These are phyloP conservation scores for Sacculina carcini DNA, from an alignment of 2,888 invertebrate species.

Conservation along the genomic window DNA sequence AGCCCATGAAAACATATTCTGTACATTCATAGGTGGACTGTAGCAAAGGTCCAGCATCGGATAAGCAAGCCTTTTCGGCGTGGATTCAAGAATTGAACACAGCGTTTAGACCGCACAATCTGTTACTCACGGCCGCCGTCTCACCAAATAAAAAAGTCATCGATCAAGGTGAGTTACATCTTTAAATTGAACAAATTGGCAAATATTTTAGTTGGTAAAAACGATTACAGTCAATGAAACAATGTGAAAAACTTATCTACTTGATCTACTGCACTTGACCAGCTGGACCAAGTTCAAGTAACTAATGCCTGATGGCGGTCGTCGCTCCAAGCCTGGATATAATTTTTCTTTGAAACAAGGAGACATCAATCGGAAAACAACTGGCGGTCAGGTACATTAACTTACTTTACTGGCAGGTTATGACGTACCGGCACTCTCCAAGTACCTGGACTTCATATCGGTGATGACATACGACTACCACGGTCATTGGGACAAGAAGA, in stretches of 20 bases:
- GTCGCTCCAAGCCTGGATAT: too few relatives aligned
- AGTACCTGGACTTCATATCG: constrained; percentile 62
- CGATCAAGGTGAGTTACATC: constrained; percentile 34
- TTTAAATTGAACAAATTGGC: too few relatives aligned
- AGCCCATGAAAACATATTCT: too few relatives aligned
- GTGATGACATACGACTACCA: constrained; percentile 79
- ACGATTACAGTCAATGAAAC: too few relatives aligned
- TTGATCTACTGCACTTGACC: background rate
- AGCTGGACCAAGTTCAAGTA: too few relatives aligned
- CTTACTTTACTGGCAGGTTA: constrained; percentile 27
- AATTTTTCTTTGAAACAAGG: too few relatives aligned
- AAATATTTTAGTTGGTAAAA: too few relatives aligned
- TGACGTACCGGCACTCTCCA: constrained; percentile 44
- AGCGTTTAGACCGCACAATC: constrained; percentile 31
- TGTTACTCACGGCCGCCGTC: constrained; percentile 40
- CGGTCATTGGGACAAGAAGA: constrained; percentile 65
- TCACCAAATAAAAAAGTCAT: constrained; percentile 56
- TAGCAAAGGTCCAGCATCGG: constrained; percentile 47
- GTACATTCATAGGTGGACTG: constrained; percentile 52
- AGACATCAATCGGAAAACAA: too few relatives aligned
- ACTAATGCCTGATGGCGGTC: too few relatives aligned
- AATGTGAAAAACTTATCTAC: too few relatives aligned
- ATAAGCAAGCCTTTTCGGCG: constrained; percentile 41
- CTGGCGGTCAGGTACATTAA: too few relatives aligned
- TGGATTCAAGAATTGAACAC: constrained; percentile 35